Evolutionary conservation across 2,113 vertebrate species (phyloP).

Genomic region (Trichomycterus rosablanca): DNA sequence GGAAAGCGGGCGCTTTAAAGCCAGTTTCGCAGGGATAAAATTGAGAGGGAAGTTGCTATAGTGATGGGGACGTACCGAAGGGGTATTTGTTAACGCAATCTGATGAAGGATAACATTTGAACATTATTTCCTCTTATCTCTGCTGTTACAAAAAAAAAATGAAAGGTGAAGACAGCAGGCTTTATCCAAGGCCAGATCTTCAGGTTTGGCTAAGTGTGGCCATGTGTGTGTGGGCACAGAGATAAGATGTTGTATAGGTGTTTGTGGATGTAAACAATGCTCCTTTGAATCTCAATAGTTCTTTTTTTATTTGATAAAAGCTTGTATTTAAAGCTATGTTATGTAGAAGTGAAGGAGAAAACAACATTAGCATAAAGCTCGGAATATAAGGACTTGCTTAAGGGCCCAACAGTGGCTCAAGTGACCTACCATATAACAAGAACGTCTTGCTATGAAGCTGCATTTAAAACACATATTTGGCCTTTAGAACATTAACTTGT

Average conservation of each 20-base stretch:
- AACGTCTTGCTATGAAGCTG: too few relatives aligned
- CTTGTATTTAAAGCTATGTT: neutral
- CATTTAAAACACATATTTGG: too few relatives aligned
- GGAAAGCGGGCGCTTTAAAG: constrained; percentile 23
- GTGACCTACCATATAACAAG: too few relatives aligned
- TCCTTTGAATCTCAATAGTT: neutral
- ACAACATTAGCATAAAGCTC: too few relatives aligned
- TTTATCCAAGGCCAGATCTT: constrained; percentile 58
- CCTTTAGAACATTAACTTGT: too few relatives aligned
- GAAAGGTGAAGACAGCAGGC: constrained; percentile 55
- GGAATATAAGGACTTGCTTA: too few relatives aligned
- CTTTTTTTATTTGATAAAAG: neutral
- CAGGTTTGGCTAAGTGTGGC: constrained; percentile 50
- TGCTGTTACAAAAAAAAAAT: constrained; percentile 49
- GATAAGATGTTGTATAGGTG: constrained; percentile 53
- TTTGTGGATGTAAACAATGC: constrained; percentile 5
- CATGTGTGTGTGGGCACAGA: constrained; percentile 41
- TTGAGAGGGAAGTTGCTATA: constrained; percentile 16
- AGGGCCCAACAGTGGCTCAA: too few relatives aligned
- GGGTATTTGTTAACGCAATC: constrained; percentile 60
- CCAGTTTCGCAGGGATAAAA: constrained; percentile 22
- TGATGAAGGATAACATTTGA: constrained; percentile 52
- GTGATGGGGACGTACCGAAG: constrained; percentile 10
- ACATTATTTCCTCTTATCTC: constrained; percentile 51
- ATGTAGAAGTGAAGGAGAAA: neutral